Conservation (phyloP, 2,888 invertebrate species). For the Pecten maximus region DNA sequence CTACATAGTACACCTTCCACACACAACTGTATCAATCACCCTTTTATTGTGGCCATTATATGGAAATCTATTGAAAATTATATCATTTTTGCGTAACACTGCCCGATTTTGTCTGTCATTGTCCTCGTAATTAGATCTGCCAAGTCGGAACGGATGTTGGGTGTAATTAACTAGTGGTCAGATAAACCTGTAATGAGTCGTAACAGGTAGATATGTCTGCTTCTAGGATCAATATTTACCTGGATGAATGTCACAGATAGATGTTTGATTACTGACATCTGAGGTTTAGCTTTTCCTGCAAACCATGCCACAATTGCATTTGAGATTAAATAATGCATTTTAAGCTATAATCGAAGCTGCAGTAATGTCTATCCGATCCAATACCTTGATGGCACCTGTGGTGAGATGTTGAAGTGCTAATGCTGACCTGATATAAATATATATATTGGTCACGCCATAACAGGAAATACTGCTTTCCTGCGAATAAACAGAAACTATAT, state of each 20-base stretch:
- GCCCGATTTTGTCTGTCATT: background rate
- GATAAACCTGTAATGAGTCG: background rate
- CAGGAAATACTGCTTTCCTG: slow-evolving; percentile 8
- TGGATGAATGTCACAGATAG: background rate
- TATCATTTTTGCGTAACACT: background rate
- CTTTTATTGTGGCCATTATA: background rate
- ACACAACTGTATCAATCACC: background rate
- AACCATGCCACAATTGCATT: background rate
- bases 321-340: slow-evolving; percentile 9
- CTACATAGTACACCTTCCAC: background rate
- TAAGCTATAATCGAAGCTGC: background rate
- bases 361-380: background rate
- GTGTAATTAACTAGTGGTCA: background rate
- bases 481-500: background rate
- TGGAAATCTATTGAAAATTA: slow-evolving; percentile 1
- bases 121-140: background rate
- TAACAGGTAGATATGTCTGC: background rate
- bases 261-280: background rate
- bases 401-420: background rate
- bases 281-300: background rate
- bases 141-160: background rate
- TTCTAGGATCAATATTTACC: background rate
- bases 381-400: background rate
- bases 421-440: background rate
- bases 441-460: background rate